These are phyloP conservation scores for Heliconius charithonia DNA, from an alignment of 2,888 invertebrate species.

Conservation along the genomic window DNA sequence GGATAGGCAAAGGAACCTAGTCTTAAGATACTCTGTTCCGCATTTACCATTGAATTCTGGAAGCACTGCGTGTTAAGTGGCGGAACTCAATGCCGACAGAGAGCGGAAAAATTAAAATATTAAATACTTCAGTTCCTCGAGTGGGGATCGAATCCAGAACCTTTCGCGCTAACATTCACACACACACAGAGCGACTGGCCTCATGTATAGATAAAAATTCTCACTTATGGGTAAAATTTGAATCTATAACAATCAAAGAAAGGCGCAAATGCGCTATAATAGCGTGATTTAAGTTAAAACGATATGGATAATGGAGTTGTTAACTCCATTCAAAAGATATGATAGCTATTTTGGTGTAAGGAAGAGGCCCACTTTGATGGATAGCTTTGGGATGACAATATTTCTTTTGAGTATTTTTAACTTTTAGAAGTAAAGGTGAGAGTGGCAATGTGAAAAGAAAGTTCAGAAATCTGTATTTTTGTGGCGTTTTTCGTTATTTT, in stretches of 20 bases:
- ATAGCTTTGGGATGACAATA: conserved; percentile 22
- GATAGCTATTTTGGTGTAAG: conserved; percentile 18
- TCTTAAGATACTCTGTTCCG: no score
- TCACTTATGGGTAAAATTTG: neutral
- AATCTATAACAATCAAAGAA: neutral
- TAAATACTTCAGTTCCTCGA: no score
- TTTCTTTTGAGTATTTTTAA: conserved; percentile 26
- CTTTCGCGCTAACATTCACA: no score
- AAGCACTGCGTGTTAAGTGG: no score
- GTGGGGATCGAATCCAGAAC: no score
- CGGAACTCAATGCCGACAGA: no score
- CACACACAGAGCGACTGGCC: no score
- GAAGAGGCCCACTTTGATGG: conserved; percentile 12
- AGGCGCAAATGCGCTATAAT: neutral
- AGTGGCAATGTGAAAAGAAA: conserved; percentile 17
- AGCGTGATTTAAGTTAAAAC: neutral
- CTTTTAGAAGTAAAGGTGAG: neutral
- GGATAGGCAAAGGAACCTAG: no score
- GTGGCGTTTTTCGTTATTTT: conserved; percentile 5
- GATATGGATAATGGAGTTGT: no score
- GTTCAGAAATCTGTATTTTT: conserved; percentile 25
- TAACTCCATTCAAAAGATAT: conserved; percentile 11
- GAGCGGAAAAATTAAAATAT: no score
- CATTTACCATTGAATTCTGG: no score
- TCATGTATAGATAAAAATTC: no score